These are phyloP conservation scores for Smittia sp. DNA, from an alignment of 2,888 invertebrate species.

Conservation along the genomic window DNA sequence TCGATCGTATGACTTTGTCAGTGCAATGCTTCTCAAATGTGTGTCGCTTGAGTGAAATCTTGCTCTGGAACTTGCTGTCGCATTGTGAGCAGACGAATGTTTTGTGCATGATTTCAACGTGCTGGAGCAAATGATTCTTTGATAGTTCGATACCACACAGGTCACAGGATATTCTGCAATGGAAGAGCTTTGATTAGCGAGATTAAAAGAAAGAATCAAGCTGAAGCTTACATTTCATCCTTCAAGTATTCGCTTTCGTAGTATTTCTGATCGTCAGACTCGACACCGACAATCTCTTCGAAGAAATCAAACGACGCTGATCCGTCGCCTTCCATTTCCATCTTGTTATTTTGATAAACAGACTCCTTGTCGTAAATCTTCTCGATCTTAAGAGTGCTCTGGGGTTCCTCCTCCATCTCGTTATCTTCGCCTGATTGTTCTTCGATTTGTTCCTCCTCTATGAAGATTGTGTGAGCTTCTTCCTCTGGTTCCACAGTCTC, in stretches of 20 bases:
- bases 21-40: neutral
- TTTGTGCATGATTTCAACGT: conserved; percentile 15
- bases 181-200: neutral
- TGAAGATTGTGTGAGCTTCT: neutral
- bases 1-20: neutral
- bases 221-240: neutral
- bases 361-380: neutral
- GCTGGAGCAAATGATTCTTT: neutral
- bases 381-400: neutral
- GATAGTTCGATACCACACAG: conserved; percentile 10
- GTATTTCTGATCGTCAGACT: neutral
- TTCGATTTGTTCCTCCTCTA: neutral
- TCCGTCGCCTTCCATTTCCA: neutral
- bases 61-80: neutral
- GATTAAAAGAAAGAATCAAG: too few relatives aligned
- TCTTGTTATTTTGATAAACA: neutral
- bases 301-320: neutral
- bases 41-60: neutral
- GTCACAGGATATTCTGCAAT: neutral
- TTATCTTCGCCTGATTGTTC: neutral
- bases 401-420: neutral
- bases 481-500: neutral
- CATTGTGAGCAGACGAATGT: neutral
- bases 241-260: neutral
- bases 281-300: neutral